Evolutionary conservation across 2,888 invertebrate species (phyloP).

Genomic region (Caradrina kadenii): DNA sequence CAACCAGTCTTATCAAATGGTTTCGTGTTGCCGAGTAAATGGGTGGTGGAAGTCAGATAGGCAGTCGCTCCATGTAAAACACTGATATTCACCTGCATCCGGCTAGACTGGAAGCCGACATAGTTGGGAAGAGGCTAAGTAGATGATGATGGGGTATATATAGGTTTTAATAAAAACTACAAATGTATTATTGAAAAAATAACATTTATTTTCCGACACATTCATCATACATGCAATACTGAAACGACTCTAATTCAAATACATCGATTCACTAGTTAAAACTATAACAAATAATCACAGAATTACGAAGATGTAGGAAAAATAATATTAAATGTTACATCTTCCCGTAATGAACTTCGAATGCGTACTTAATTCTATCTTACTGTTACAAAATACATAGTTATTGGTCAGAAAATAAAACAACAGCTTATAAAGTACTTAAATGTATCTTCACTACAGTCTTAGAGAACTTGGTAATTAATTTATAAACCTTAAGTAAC

Average conservation of each 20-base stretch:
- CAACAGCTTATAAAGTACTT: constrained; percentile 78
- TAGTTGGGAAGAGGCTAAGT: no score
- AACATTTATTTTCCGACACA: constrained; percentile 89
- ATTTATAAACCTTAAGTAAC: constrained; percentile 65
- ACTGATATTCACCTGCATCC: no score
- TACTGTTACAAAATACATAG: constrained; percentile 82
- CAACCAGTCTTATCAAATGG: no score
- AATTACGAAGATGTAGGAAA: constrained; percentile 85
- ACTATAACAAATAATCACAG: constrained; percentile 89
- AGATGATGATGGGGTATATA: no score
- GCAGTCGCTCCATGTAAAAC: no score
- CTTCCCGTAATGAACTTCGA: constrained; percentile 84
- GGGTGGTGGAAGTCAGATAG: no score
- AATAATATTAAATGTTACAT: constrained; percentile 80
- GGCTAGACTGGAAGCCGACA: no score
- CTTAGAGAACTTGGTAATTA: constrained; percentile 78
- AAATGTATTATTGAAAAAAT: constrained; percentile 80
- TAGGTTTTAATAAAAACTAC: not conserved
- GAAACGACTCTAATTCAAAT: constrained; percentile 82
- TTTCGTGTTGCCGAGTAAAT: no score
- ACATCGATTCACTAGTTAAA: constrained; percentile 83
- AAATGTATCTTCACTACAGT: constrained; percentile 82
- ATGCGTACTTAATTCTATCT: constrained; percentile 82
- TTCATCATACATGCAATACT: constrained; percentile 88
- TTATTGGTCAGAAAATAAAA: constrained; percentile 89